Conservation (phyloP, 2,797 vertebrate species). For the Pangasius djambal region DNA sequence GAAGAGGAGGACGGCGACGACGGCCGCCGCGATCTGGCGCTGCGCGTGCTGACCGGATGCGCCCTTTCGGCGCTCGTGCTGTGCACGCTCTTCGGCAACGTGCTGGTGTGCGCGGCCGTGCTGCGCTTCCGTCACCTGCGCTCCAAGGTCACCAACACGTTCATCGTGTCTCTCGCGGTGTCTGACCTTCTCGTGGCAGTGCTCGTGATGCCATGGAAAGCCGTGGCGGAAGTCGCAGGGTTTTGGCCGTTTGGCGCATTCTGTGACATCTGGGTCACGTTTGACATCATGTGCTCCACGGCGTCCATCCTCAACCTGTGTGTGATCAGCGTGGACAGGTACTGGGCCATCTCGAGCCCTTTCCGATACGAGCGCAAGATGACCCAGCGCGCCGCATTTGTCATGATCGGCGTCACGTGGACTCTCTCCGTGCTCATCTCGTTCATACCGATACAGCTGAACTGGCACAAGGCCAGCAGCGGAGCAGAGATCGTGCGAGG, state of each 20-base stretch:
- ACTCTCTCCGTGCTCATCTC: slow-evolving; percentile 91
- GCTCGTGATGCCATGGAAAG: slow-evolving; percentile 98
- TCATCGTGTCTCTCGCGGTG: slow-evolving; percentile 91
- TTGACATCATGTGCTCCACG: slow-evolving; percentile 97
- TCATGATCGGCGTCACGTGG: slow-evolving; percentile 89
- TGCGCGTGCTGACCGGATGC: slow-evolving; percentile 81
- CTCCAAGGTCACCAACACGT: slow-evolving; percentile 90
- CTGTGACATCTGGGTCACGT: slow-evolving; percentile 94
- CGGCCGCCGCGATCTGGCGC: slow-evolving; percentile 63
- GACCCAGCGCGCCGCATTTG: slow-evolving; percentile 88
- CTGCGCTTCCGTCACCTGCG: slow-evolving; percentile 87
- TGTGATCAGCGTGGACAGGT: slow-evolving; percentile 92
- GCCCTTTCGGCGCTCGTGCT: slow-evolving; percentile 86
- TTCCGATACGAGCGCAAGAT: slow-evolving; percentile 94
- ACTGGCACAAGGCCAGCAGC: slow-evolving; percentile 86
- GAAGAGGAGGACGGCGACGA: slow-evolving; percentile 56
- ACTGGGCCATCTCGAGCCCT: slow-evolving; percentile 95
- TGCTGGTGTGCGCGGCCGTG: slow-evolving; percentile 88
- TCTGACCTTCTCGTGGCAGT: slow-evolving; percentile 92
- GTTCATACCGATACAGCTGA: slow-evolving; percentile 92
- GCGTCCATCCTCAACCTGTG: slow-evolving; percentile 97
- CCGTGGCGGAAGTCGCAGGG: slow-evolving; percentile 88
- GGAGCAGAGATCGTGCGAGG: slow-evolving; percentile 19
- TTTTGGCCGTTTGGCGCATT: slow-evolving; percentile 96
- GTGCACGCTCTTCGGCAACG: slow-evolving; percentile 92